Evolutionary conservation across 2,888 invertebrate genomes (phyloP), one percentile per base, ranked within the genome.

Genomic region (Perdita meconis): DNA sequence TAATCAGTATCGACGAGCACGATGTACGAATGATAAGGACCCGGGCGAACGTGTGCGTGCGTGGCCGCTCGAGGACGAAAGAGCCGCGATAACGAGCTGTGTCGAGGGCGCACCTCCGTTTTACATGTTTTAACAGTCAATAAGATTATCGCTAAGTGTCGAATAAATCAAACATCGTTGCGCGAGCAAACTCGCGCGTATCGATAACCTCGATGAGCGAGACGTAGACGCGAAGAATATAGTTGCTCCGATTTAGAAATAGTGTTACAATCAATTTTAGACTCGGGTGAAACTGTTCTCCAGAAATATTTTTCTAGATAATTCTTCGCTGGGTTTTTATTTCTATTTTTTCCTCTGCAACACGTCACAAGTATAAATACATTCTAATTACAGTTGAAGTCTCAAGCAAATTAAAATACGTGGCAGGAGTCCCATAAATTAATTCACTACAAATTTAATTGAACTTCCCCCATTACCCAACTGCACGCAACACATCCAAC

Each of bases 131-230:
- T 83, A 82, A 88, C 83, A 83, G 86, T 90, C 88, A 90, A 90
- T 85, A 90, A 86, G 78, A 89, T 88, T 87, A 90, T 90, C 90
- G 66, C 65, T 74, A 88, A 88, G 47, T 78, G 84, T 76, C 82
- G 85, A 87, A 88, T 89, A 89, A 90, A 89, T 89, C 90, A 89
- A 89, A 89, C 86, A 89, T 51, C 59, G 65, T 40, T 24, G 74
- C 67, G 63, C 67, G 72, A 67, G 83, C 72, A 78, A 83, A 81
- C 86, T 71, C 59, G 53, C 60, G 55, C 36, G 66, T 80, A 81
- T 82, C 78, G 85, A 85, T 86, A 85, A 85, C 78, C 78, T 75
- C 56, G 67, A 74, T 63, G 74, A 72, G 56, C 56, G 70, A 69
- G 47, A 36, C 36, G 70, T 30, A 67, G 61, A 61, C 79, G 55